Evolutionary conservation across 2,113 vertebrate species (phyloP).

Genomic region (Prionailurus bengalensis): DNA sequence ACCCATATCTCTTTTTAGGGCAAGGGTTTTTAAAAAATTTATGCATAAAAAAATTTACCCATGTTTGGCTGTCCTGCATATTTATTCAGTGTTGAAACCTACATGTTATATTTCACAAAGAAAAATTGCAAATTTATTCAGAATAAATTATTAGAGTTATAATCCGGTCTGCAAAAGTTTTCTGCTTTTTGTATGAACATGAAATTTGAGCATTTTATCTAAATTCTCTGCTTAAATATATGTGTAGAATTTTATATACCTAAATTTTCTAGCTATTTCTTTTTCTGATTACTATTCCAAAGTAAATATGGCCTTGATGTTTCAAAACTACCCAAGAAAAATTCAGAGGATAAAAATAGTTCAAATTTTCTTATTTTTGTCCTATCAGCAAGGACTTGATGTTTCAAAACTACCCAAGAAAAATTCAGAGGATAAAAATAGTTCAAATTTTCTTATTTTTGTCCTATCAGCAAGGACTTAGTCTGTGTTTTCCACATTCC

Average conservation of each 20-base stretch:
- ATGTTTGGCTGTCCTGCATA: background rate
- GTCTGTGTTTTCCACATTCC: background rate
- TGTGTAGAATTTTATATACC: background rate
- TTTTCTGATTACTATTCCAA: background rate
- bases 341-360: background rate
- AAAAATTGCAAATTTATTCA: background rate
- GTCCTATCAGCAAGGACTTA: background rate
- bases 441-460: background rate
- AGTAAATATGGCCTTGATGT: background rate
- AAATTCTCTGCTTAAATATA: background rate
- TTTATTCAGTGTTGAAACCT: background rate
- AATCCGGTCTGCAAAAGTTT: background rate
- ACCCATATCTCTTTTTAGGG: background rate
- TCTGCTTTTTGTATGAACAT: background rate
- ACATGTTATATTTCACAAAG: background rate
- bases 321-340: background rate
- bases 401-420: background rate
- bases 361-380: background rate
- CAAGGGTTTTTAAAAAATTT: background rate
- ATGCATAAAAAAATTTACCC: background rate
- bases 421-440: background rate
- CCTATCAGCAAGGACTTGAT: background rate
- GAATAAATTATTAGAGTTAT: background rate
- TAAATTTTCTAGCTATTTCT: background rate
- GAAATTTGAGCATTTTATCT: constrained; percentile 15